Conservation (phyloP, 2,797 vertebrate species). For the Ispidina picta region DNA sequence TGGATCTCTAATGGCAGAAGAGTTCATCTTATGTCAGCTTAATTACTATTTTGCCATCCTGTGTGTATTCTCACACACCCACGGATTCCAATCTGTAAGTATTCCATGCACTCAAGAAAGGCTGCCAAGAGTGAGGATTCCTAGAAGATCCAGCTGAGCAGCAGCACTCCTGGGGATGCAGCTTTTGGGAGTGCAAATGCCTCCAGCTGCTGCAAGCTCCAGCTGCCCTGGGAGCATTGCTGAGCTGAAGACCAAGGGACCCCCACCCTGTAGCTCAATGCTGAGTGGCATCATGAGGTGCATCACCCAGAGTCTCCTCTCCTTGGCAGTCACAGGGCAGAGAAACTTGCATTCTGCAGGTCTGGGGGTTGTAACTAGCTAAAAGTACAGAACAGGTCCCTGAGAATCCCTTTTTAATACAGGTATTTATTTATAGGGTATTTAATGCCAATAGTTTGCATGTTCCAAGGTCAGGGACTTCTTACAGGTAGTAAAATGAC, state of each 20-base stretch:
- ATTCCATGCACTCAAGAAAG: neutral
- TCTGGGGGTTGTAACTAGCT: neutral
- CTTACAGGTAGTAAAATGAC: neutral
- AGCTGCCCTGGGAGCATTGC: rapidly evolving
- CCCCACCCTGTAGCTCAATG: neutral
- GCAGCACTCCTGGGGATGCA: neutral
- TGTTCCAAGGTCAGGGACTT: neutral
- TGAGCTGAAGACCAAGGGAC: neutral
- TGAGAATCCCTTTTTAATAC: neutral
- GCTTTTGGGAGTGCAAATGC: neutral
- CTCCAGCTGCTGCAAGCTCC: neutral
- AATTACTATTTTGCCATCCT: neutral
- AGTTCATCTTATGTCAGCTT: neutral
- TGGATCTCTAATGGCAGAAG: neutral
- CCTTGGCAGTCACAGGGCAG: neutral
- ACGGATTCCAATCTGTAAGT: neutral
- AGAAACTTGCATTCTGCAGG: neutral
- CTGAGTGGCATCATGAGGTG: neutral
- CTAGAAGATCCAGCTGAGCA: neutral
- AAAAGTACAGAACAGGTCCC: neutral
- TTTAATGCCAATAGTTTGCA: neutral
- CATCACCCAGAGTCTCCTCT: neutral
- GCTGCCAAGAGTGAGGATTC: neutral
- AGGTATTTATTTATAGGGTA: neutral
- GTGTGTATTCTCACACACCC: neutral